phyloP scores from a whole-genome alignment of 2,113 vertebrate genomes.

The Channa maculata region DNA sequence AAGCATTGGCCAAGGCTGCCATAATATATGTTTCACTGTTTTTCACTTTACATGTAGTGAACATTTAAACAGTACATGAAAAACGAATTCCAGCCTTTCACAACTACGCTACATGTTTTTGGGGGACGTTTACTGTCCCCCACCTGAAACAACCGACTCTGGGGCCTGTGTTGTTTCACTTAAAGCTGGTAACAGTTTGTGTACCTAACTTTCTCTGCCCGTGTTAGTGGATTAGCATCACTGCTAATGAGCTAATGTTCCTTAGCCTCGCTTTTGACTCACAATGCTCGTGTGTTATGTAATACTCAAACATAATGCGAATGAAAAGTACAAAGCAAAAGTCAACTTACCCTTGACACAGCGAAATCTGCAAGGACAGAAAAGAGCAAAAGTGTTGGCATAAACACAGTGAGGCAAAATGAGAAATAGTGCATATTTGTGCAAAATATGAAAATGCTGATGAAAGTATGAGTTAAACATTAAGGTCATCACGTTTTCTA shows the following conservation, averaged over 20 bases:
- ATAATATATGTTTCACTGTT: no score
- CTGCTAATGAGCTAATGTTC: no score
- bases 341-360: slow-evolving; percentile 79
- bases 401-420: not conserved
- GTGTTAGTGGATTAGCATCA: not conserved
- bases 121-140: not conserved
- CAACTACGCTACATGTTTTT: not conserved
- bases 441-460: slow-evolving; percentile 41
- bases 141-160: not conserved
- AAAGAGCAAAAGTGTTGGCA: slow-evolving; percentile 49
- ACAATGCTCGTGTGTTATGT: not conserved
- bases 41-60: no score
- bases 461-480: slow-evolving; percentile 31
- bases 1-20: no score
- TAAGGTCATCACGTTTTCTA: slow-evolving; percentile 4
- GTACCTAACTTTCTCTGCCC: no score
- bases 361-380: slow-evolving; percentile 77
- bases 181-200: no score
- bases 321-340: slow-evolving; percentile 32
- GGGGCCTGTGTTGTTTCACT: no score
- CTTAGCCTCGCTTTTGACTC: not conserved
- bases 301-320: slow-evolving; percentile 8
- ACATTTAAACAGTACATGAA: no score
- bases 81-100: no score
- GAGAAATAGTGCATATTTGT: slow-evolving; percentile 46